Evolutionary conservation across 1,140 invertebrate species (phyloP), one percentile per base, ranked within the genome.

Genomic region (Vanessa tameamea): DNA sequence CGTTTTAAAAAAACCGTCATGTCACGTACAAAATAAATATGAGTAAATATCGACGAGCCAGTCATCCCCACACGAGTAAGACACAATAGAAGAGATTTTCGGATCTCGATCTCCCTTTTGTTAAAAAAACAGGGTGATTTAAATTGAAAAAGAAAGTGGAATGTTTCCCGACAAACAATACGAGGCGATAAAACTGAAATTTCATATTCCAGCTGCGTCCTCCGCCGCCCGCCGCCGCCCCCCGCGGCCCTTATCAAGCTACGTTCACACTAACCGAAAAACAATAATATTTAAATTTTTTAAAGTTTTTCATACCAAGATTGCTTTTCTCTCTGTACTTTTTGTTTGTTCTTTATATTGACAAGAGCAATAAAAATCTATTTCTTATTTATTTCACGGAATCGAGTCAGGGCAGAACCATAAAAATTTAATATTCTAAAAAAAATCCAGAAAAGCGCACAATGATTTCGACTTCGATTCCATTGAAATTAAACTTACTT

Each of bases 161-260:
- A 66, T 75, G 51, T 72, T 72, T 64, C 13, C 63, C 61, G 15
- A 26, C 73, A 69, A 70, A 70, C 73, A 75, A 70, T 70, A 63
- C 73, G 67, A 64, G 61, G 61, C 72, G 73, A 70, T 70, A 70
- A 70, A 75, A 75, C 73, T 70, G 63, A 75, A 65, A 75, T 75
- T 75, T 69, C 67, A 75, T 75, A 75, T 75, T 75, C 73, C 73
- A 69, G 73, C 50, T 75, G 73, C 20, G 73, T 75, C 63, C 63
- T 43, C 37, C 51, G 50, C 66, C 50, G 12, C 47, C 7, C 20
- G 16, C 57, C 68, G 31, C 31, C 23, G 16, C 9, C 2, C 26
- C 26, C 26, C 26, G 26, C 57, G 26, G 14, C 13, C 26, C 26
- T 31, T 31, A n/a, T 3, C 12, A n/a, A 37, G 57, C 57, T 61